phyloP scores from a whole-genome alignment of 2,113 vertebrate species.

The Melanostigma gelatinosum region DNA sequence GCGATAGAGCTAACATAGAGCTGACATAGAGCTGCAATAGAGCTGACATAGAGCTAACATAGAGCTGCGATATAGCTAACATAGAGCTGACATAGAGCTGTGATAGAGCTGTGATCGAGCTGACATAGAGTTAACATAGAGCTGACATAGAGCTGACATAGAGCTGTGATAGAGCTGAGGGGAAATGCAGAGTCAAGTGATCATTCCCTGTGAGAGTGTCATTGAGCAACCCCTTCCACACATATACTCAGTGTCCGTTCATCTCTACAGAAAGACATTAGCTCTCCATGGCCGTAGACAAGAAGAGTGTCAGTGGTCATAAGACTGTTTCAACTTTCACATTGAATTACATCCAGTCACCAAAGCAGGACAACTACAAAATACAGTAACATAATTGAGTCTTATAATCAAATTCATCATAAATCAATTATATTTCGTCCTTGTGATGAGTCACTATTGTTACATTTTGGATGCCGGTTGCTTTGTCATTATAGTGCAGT shows the following conservation, averaged over 20 bases:
- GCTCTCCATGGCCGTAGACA: not conserved
- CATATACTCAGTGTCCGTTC: not conserved
- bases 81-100: too few species aligned
- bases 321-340: not conserved
- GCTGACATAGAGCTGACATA: too few species aligned
- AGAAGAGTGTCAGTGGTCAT: not conserved
- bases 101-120: too few species aligned
- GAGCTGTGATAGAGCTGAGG: too few species aligned
- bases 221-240: not conserved
- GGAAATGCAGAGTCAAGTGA: not conserved
- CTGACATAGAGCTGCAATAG: too few species aligned
- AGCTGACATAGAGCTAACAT: too few species aligned
- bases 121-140: too few species aligned
- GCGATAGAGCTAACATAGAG: too few species aligned
- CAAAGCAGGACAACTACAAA: not conserved
- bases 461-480: not conserved
- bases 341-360: not conserved
- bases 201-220: not conserved
- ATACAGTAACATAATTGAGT: not conserved
- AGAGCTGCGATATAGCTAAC: too few species aligned
- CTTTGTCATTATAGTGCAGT: not conserved
- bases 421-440: not conserved
- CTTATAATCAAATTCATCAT: too few species aligned
- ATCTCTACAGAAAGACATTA: not conserved
- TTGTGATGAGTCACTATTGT: not conserved